phyloP scores from a whole-genome alignment of 1,140 invertebrate genomes.

The Hyphantria cunea region DNA sequence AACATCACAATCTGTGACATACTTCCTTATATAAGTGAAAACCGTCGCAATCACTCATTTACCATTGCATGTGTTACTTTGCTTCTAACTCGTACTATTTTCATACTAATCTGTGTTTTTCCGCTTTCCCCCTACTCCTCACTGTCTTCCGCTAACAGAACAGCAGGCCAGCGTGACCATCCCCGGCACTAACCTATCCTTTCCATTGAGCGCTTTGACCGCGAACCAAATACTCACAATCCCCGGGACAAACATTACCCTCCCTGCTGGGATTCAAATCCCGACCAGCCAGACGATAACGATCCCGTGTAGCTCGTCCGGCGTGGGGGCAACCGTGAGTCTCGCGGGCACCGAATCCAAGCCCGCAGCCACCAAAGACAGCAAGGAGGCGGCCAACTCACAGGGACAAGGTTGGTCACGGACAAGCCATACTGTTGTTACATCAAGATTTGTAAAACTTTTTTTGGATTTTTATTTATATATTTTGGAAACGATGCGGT shows the following conservation, averaged over 20 bases:
- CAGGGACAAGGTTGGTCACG: slow-evolving; percentile 54
- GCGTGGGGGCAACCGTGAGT: slow-evolving; percentile 40
- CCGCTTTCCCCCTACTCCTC: slow-evolving; percentile 39
- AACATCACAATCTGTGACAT: neutral
- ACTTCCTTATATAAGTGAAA: slow-evolving; percentile 13
- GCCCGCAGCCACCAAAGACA: slow-evolving; percentile 39
- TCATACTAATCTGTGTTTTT: slow-evolving; percentile 69
- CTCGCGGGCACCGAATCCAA: slow-evolving; percentile 19
- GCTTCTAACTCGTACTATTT: slow-evolving; percentile 58
- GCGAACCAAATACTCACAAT: slow-evolving; percentile 48
- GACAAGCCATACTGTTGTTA: slow-evolving; percentile 33
- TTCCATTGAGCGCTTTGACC: slow-evolving; percentile 47
- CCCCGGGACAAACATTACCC: slow-evolving; percentile 82
- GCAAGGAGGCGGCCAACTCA: slow-evolving; percentile 41
- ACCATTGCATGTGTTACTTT: slow-evolving; percentile 40
- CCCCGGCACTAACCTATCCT: slow-evolving; percentile 83
- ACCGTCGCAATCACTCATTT: slow-evolving; percentile 9
- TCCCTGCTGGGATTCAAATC: slow-evolving; percentile 70
- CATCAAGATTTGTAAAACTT: neutral
- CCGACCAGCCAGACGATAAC: slow-evolving; percentile 56
- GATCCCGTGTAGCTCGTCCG: slow-evolving; percentile 46
- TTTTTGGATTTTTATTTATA: no score
- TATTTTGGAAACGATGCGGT: no score
- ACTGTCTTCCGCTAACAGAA: slow-evolving; percentile 55
- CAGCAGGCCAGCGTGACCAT: slow-evolving; percentile 82